These are phyloP conservation scores for Latheticus oryzae DNA, from an alignment of 2,888 invertebrate species.

Conservation along the genomic window DNA sequence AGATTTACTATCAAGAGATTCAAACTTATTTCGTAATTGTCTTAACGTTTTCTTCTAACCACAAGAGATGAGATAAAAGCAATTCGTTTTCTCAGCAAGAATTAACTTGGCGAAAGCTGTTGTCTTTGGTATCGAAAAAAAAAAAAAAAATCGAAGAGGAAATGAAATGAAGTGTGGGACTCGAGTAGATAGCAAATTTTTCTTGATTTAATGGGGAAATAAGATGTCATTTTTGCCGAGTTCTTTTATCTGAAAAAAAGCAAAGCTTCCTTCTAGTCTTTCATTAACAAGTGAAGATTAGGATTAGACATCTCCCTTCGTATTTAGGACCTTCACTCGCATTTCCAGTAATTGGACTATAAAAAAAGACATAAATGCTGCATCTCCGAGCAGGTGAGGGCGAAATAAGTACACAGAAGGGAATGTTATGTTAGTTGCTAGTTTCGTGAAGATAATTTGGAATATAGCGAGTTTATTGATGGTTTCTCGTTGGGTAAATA, in stretches of 20 bases:
- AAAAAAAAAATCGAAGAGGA: slow-evolving; percentile 18
- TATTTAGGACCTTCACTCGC: slow-evolving; percentile 31
- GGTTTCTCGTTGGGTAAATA: slow-evolving; percentile 32
- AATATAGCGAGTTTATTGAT: slow-evolving; percentile 10
- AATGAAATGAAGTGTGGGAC: slow-evolving; percentile 14
- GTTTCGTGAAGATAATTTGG: slow-evolving; percentile 10
- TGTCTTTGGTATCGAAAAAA: no score
- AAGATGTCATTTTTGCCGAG: slow-evolving; percentile 8
- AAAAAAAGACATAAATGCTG: slow-evolving; percentile 47
- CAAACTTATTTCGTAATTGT: slow-evolving; percentile 16
- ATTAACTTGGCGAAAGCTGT: slow-evolving; percentile 23
- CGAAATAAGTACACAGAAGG: slow-evolving; percentile 40
- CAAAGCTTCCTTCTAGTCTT: slow-evolving; percentile 12
- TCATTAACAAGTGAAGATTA: slow-evolving; percentile 39
- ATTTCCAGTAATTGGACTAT: slow-evolving; percentile 46
- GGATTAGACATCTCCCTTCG: slow-evolving; percentile 33
- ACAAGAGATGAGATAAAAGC: slow-evolving; percentile 17
- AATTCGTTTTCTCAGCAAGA: slow-evolving; percentile 21
- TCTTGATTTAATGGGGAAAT: slow-evolving; percentile 17
- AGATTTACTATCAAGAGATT: no score
- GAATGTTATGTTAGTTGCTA: slow-evolving; percentile 29
- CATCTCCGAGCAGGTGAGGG: slow-evolving; percentile 47
- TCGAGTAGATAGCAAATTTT: slow-evolving; percentile 8
- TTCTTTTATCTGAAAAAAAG: slow-evolving; percentile 1
- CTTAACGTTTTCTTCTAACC: slow-evolving; percentile 21